phyloP scores from a whole-genome alignment of 1,140 invertebrate species.

The Micrasema minimum region DNA sequence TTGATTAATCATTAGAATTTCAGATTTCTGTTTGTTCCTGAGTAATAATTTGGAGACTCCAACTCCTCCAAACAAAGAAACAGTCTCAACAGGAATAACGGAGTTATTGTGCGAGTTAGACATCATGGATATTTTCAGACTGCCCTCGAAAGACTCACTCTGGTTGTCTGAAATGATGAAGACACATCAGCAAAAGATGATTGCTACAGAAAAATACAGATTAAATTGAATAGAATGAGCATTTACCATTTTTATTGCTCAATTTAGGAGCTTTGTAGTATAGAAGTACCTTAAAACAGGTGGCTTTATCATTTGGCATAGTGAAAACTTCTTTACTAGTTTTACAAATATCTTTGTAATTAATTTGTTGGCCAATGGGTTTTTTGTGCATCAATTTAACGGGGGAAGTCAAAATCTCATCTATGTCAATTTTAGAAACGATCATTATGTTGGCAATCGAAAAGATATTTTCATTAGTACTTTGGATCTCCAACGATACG shows the following conservation, averaged over 20 bases:
- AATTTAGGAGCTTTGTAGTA: constrained; percentile 40
- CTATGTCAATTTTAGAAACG: constrained; percentile 28
- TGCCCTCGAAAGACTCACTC: constrained; percentile 28
- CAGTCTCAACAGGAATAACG: constrained; percentile 17
- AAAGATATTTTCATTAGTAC: constrained; percentile 20
- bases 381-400: constrained; percentile 26
- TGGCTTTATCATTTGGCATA: constrained; percentile 31
- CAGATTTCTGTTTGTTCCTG: constrained; percentile 45
- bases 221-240: too few relatives aligned
- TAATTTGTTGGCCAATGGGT: constrained; percentile 10
- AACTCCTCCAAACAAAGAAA: constrained; percentile 30
- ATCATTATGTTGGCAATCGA: constrained; percentile 30
- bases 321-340: constrained; percentile 23
- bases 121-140: constrained; percentile 37
- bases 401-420: constrained; percentile 22
- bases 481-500: constrained; percentile 38
- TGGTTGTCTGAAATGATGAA: constrained; percentile 27
- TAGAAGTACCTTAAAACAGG: constrained; percentile 42
- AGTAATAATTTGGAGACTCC: constrained; percentile 43
- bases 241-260: constrained; percentile 33
- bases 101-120: background rate
- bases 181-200: too few relatives aligned
- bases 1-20: constrained; percentile 37
- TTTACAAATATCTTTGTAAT: background rate
- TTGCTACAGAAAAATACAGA: too few relatives aligned